Conservation (phyloP, 2,797 vertebrate genomes). For the Clamator glandarius region DNA sequence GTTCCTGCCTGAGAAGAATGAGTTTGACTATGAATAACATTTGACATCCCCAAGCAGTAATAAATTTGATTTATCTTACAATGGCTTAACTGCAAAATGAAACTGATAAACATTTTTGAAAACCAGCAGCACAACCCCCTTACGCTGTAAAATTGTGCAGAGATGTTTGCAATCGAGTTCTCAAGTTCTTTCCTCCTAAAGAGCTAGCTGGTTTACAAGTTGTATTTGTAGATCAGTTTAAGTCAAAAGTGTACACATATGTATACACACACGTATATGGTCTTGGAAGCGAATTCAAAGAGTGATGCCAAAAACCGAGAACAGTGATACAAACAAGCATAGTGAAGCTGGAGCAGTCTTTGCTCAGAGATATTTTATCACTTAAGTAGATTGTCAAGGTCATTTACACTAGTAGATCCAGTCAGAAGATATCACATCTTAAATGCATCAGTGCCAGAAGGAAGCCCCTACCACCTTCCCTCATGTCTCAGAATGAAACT, state of each 20-base stretch:
- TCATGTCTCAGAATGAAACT: neutral
- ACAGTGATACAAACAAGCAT: neutral
- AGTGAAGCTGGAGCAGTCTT: neutral
- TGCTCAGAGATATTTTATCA: conserved; percentile 9
- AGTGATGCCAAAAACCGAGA: neutral
- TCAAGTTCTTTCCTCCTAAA: neutral
- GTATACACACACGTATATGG: neutral
- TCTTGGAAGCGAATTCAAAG: neutral
- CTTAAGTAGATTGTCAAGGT: conserved; percentile 38
- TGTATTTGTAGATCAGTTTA: neutral
- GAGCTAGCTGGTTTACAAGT: neutral
- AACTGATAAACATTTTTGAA: neutral
- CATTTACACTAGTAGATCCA: conserved; percentile 12
- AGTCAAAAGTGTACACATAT: neutral
- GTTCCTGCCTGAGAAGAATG: neutral
- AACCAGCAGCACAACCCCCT: neutral
- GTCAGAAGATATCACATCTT: conserved; percentile 26
- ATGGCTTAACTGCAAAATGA: neutral
- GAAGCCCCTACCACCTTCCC: neutral
- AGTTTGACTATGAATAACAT: conserved; percentile 19
- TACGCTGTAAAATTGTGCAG: neutral
- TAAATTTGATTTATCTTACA: conserved; percentile 21
- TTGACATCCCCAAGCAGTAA: neutral
- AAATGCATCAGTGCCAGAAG: neutral
- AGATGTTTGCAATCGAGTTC: neutral